Base-by-base conservation (phyloP, 2,888 invertebrate genomes). In the Drosophila diplacantha region DNA sequence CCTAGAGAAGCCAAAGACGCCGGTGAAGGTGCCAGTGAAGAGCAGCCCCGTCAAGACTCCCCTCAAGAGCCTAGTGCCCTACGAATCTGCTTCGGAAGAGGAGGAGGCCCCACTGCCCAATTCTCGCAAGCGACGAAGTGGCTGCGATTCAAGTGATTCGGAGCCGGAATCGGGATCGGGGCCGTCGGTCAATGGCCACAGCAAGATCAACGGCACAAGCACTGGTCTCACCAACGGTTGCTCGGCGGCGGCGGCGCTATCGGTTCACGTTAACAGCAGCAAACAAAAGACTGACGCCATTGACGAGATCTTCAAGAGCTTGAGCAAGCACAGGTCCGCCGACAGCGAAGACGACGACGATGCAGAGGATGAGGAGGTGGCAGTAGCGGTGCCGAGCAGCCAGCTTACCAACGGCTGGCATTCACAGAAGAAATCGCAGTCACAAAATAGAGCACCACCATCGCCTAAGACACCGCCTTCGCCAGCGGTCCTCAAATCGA, bases 11-110 rank as follows among this genome's bases (percentile, higher is more conserved):
- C 79, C 77, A 73, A 75, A 78, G 67, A 56, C 66, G 26, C 38
- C 47, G 9, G 20, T 50, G 7, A 56, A 39, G 46, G n/a, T 9
- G 20, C 16, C 32, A 29, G 16, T 38, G 7, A 61, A 38, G 31
- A 50, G 37, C 34, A 46, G 31, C 11, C 56, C 56, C 12, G 44
- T 74, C 31, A 76, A 74, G 32, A 83, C 77, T 66, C 75, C 79
- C 29, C 66, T 82, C 2, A 87, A 86, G 65, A 88, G 88, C 61
- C 87, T 92, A 55, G 92, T 92, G 58, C 92, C 92, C 22, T 92
- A 92, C 74, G 92, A 91, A 75, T 90, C 90, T 0, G 91, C 91
- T 77, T 91, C 91, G 0, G 91, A 86, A 32, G 87, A 87, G 60
- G 80, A 81, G 38, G 81, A 78, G 26, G 43, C 41, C 22, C 59